Conservation (phyloP, 2,888 invertebrate genomes). For the Andrena camellia region DNA sequence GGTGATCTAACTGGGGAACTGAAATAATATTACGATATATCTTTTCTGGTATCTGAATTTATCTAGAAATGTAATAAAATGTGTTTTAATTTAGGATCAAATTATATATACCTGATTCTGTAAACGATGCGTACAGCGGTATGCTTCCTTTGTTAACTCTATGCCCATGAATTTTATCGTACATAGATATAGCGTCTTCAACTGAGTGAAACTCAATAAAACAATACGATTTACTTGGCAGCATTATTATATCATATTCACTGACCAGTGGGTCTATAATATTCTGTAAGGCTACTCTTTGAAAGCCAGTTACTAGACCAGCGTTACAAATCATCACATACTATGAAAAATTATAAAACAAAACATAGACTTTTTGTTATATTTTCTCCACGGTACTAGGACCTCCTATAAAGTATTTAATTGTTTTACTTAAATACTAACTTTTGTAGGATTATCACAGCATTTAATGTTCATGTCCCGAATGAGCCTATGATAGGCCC, state of each 20-base stretch:
- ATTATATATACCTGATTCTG: conserved; percentile 86
- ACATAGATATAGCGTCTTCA: conserved; percentile 87
- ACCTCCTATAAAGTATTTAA: background rate
- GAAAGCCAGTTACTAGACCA: conserved; percentile 93
- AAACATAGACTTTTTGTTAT: conserved; percentile 9
- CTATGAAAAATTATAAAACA: conserved; percentile 86
- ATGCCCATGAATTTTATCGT: conserved; percentile 87
- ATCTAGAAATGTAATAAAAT: background rate
- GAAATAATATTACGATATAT: conserved; percentile 51
- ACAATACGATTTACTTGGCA: conserved; percentile 93
- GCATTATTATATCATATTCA: conserved; percentile 89
- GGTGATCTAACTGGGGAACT: conserved; percentile 82
- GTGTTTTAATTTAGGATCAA: background rate
- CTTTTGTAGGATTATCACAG: conserved; percentile 79
- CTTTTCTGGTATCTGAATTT: conserved; percentile 2
- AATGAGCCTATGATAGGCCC: conserved; percentile 78
- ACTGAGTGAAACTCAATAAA: conserved; percentile 88
- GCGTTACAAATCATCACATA: conserved; percentile 93
- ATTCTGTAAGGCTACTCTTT: conserved; percentile 88
- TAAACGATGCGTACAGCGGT: conserved; percentile 89
- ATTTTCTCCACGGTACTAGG: background rate
- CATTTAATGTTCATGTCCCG: conserved; percentile 82
- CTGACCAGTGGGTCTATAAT: conserved; percentile 86
- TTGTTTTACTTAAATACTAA: conserved; percentile 58
- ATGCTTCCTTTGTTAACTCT: conserved; percentile 87